phyloP scores from a whole-genome alignment of 1,140 invertebrate genomes.

The Pygmarrhopalites habei region DNA sequence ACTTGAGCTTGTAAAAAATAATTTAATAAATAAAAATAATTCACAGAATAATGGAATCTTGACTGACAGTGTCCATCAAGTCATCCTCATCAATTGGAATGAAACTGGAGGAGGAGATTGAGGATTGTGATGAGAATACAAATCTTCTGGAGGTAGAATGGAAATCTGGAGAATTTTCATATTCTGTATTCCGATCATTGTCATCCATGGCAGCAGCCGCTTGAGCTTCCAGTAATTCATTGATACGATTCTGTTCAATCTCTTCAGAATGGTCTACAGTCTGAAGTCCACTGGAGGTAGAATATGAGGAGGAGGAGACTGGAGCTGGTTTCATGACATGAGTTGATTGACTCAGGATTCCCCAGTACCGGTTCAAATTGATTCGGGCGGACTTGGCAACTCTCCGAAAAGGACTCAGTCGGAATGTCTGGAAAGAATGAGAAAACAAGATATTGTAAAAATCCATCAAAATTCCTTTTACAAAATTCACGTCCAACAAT shows the following conservation, averaged over 20 bases:
- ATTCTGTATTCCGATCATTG: slow-evolving; percentile 29
- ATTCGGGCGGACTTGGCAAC: slow-evolving; percentile 36
- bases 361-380: slow-evolving; percentile 38
- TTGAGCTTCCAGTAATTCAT: slow-evolving; percentile 37
- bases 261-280: slow-evolving; percentile 20
- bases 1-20: too few species aligned
- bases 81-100: slow-evolving; percentile 7
- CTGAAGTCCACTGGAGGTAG: too few species aligned
- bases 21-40: neutral
- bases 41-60: slow-evolving; percentile 26
- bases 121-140: slow-evolving; percentile 8
- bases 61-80: slow-evolving; percentile 17
- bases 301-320: neutral
- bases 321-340: neutral
- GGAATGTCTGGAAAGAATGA: slow-evolving; percentile 27
- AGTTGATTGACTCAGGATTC: slow-evolving; percentile 27
- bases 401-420: slow-evolving; percentile 32
- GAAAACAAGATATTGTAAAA: slow-evolving; percentile 28
- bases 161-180: slow-evolving; percentile 28
- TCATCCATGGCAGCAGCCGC: slow-evolving; percentile 19
- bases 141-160: neutral
- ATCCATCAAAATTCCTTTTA: neutral
- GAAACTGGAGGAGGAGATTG: slow-evolving; percentile 19
- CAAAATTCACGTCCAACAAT: neutral
- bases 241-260: slow-evolving; percentile 36